These are phyloP conservation scores for Microplitis deprimator DNA, from an alignment of 2,888 invertebrate species.

Conservation along the genomic window DNA sequence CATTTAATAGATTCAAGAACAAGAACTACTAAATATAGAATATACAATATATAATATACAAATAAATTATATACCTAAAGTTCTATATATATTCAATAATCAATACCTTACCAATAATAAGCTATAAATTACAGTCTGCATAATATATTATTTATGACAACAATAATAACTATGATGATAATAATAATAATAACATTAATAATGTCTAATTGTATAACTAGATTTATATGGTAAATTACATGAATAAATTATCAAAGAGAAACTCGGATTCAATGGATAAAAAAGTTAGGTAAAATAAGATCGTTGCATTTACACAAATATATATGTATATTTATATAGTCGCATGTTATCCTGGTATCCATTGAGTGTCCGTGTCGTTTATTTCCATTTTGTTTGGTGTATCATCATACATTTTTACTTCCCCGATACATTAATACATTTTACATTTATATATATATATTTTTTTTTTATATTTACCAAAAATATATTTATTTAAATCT, in stretches of 20 bases:
- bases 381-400: not conserved
- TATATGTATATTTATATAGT: not conserved
- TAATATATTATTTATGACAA: not conserved
- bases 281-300: not conserved
- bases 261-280: not conserved
- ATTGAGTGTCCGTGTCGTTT: not conserved
- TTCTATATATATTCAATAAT: not conserved
- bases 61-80: not conserved
- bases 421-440: not conserved
- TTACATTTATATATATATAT: not conserved
- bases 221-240: conserved; percentile 39
- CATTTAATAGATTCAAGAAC: conserved; percentile 1
- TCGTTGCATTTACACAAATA: not conserved
- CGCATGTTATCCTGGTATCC: not conserved
- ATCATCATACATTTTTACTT: conserved; percentile 25
- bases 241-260: not conserved
- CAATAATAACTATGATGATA: not conserved
- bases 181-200: not conserved
- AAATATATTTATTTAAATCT: no score
- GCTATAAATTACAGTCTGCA: not conserved
- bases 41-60: not conserved
- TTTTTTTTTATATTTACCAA: no score
- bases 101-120: not conserved
- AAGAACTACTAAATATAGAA: conserved; percentile 1
- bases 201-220: conserved; percentile 28